Base-by-base conservation (phyloP, 2,888 invertebrate genomes). In the Apamea sordens region DNA sequence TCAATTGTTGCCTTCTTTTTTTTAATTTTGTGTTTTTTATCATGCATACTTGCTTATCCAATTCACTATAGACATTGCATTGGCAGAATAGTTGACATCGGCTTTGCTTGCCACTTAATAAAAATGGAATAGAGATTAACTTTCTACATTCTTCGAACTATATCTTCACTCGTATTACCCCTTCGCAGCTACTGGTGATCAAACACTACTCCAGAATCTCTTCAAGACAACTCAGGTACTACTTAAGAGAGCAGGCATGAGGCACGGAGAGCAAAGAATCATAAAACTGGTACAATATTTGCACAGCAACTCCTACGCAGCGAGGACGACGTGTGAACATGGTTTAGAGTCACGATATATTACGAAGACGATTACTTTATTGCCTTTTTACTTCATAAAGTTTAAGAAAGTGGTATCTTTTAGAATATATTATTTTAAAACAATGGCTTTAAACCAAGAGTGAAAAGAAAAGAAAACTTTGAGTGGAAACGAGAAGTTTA, bases 221-320 rank as follows among this genome's bases (percentile, higher is more conserved):
- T 53, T 28, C 3, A 64, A 64, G 21, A n/a, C 18, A 32, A 28
- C 15, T 47, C 41, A 65, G 65, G 65, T 59, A 82, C 36, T 28
- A 69, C 64, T 65, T 53, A 53, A 70, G 67, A 83, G 68, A 50
- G 47, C 56, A 36, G 21, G 47, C 32, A 56, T 80, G 44, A 44
- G n/a, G 47, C 53, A 41, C 82, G 44, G 32, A 73, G 53, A 67
- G 73, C 61, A 74, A 80, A 85, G 41, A 80, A 77, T 71, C 85
- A 80, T 87, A 82, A 87, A 86, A 71, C 73, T 47, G 50, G 77
- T 53, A 76, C 13, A 77, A 86, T 87, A 82, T 87, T 84, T 84
- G 87, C 82, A 64, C 74, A 77, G 36, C 64, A 24, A 74, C 80
- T 36, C 86, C 76, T 72, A 86, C 86, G 84, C 80, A 69, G 61